Conservation (phyloP, 2,113 vertebrate genomes). For the Columbina picui region DNA sequence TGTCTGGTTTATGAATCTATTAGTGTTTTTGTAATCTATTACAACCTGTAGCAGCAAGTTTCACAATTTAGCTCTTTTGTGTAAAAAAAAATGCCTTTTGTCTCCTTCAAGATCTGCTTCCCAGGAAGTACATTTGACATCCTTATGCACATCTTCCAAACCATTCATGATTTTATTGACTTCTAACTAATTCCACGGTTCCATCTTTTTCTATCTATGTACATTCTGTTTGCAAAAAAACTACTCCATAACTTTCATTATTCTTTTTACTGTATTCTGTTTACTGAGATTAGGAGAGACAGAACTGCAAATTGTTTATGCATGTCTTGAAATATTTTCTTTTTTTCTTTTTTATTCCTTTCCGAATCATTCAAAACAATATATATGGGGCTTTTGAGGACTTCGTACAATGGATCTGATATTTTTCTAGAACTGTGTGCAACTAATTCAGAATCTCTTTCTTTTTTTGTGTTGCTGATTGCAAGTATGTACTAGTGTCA, state of each 20-base stretch:
- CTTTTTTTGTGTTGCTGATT: neutral
- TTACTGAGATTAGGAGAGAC: too few species aligned
- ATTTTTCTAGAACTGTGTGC: neutral
- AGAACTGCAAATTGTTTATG: neutral
- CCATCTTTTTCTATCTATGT: neutral
- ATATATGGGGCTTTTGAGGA: fast-evolving
- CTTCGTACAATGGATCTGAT: neutral
- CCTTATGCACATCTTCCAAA: neutral
- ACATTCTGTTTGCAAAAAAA: neutral
- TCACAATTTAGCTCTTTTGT: neutral
- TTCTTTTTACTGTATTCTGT: neutral
- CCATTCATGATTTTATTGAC: neutral
- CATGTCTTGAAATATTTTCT: neutral
- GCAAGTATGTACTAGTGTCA: neutral
- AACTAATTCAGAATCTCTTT: neutral
- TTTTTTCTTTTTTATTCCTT: neutral
- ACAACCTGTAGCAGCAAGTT: neutral
- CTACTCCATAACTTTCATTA: neutral
- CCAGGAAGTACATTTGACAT: neutral
- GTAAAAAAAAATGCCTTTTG: neutral
- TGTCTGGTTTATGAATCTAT: neutral
- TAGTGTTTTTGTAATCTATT: neutral
- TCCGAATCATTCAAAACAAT: neutral
- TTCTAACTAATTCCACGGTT: neutral
- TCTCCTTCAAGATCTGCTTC: neutral